These are phyloP conservation scores for Hycleus cichorii DNA, from an alignment of 1,140 invertebrate species.

Conservation along the genomic window DNA sequence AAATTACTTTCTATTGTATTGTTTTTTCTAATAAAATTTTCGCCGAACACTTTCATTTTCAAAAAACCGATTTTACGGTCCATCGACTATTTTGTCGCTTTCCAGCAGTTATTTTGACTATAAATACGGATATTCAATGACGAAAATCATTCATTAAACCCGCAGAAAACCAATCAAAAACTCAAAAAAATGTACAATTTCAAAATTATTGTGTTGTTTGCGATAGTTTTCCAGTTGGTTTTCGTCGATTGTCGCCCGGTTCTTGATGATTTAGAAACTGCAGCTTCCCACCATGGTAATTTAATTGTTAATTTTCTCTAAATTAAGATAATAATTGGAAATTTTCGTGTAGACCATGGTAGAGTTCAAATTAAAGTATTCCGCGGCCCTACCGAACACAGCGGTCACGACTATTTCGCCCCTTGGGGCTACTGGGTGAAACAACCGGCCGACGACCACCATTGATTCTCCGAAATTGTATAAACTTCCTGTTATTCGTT, in stretches of 20 bases:
- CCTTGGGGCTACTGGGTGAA: slow-evolving; percentile 69
- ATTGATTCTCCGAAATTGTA: neutral
- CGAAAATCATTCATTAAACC: neutral
- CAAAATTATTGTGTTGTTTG: slow-evolving; percentile 1
- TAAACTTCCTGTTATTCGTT: no score
- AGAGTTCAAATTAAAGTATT: slow-evolving; percentile 66
- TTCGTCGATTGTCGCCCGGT: slow-evolving; percentile 4
- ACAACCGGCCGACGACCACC: slow-evolving; percentile 51
- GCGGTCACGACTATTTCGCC: slow-evolving; percentile 50
- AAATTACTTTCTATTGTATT: slow-evolving; percentile 10
- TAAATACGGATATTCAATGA: slow-evolving; percentile 3
- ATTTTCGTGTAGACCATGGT: slow-evolving; percentile 34
- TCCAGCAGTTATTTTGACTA: slow-evolving; percentile 1
- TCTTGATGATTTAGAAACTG: slow-evolving; percentile 14
- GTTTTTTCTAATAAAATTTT: neutral
- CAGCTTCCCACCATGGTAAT: slow-evolving; percentile 13
- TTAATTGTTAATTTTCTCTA: neutral
- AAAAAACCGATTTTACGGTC: slow-evolving; percentile 12
- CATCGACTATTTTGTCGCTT: slow-evolving; percentile 1
- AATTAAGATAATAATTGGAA: neutral
- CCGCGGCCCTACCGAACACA: slow-evolving; percentile 53
- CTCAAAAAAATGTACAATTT: slow-evolving; percentile 2
- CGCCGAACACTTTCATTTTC: neutral
- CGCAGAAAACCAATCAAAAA: neutral
- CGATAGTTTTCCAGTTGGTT: neutral